Percentiles rank a stretch among this genome's conserved stretches.
phyloP scores from a whole-genome alignment of 2,888 invertebrate species.

The Lymantria monacha region DNA sequence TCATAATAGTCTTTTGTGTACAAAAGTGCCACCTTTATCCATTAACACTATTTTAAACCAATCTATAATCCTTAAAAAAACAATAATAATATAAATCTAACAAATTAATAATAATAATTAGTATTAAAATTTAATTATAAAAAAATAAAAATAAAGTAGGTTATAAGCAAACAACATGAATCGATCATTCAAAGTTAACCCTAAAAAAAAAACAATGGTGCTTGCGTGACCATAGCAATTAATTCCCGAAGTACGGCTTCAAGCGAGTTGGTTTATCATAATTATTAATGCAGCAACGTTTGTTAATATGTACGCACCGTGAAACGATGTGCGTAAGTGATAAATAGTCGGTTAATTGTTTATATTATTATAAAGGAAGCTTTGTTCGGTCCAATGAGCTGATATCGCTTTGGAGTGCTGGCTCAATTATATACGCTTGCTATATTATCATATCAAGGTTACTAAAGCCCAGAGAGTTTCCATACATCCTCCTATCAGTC shows the following conservation, averaged over 20 bases:
- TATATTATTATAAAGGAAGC: slow-evolving; percentile 33
- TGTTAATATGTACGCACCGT: slow-evolving; percentile 45
- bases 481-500: no score
- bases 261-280: slow-evolving; percentile 35
- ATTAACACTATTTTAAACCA: no score
- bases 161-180: slow-evolving; percentile 22
- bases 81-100: slow-evolving; percentile 25
- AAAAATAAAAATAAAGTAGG: slow-evolving; percentile 35
- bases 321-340: slow-evolving; percentile 47
- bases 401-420: slow-evolving; percentile 18
- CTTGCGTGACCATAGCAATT: slow-evolving; percentile 62
- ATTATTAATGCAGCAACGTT: slow-evolving; percentile 34
- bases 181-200: slow-evolving; percentile 37
- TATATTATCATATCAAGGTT: not conserved
- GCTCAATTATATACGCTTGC: slow-evolving; percentile 9
- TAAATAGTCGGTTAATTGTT: slow-evolving; percentile 40
- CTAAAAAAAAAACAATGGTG: slow-evolving; percentile 35
- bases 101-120: slow-evolving; percentile 20
- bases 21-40: no score
- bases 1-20: no score
- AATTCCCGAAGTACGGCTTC: slow-evolving; percentile 50
- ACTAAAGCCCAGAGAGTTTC: not conserved
- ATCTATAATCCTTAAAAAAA: slow-evolving; percentile 5
- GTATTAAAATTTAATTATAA: slow-evolving; percentile 31
- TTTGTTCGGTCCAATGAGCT: slow-evolving; percentile 11